Percentiles rank a stretch among this genome's conserved stretches.
Evolutionary conservation across 2,888 invertebrate genomes (phyloP).

Genomic region (Sepiola atlantica): DNA sequence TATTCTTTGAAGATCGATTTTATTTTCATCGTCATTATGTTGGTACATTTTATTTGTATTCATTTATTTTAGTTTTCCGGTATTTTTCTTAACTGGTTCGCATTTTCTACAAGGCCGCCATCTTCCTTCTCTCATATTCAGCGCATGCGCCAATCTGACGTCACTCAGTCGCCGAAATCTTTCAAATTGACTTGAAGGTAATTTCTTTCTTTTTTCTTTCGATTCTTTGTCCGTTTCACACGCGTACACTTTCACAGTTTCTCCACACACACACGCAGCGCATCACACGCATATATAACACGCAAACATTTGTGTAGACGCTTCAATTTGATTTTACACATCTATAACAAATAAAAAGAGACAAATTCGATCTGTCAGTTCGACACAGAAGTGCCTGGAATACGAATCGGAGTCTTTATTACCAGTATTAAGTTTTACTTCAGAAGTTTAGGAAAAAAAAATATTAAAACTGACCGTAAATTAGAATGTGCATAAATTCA

Average conservation of each 20-base stretch:
- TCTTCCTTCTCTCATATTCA: neutral
- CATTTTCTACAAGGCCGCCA: neutral
- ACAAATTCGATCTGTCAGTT: neutral
- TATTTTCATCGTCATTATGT: neutral
- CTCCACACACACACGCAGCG: too few species aligned
- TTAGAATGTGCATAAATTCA: too few species aligned
- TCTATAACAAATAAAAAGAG: neutral
- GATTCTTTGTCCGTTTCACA: neutral
- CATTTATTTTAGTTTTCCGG: neutral
- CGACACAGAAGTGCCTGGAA: neutral
- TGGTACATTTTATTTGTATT: neutral
- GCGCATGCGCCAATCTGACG: neutral
- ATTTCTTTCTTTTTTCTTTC: neutral
- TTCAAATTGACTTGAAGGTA: constrained; percentile 21
- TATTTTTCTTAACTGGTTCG: neutral
- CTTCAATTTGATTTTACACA: neutral
- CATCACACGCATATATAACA: neutral
- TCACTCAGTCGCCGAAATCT: neutral
- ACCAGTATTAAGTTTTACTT: too few species aligned
- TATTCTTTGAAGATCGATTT: neutral
- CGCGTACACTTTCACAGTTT: neutral
- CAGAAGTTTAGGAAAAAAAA: too few species aligned
- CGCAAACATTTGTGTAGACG: neutral
- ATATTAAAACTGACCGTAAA: too few species aligned
- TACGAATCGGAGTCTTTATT: neutral